Evolutionary conservation across 2,113 vertebrate genomes (phyloP).

Genomic region (Cervus canadensis): DNA sequence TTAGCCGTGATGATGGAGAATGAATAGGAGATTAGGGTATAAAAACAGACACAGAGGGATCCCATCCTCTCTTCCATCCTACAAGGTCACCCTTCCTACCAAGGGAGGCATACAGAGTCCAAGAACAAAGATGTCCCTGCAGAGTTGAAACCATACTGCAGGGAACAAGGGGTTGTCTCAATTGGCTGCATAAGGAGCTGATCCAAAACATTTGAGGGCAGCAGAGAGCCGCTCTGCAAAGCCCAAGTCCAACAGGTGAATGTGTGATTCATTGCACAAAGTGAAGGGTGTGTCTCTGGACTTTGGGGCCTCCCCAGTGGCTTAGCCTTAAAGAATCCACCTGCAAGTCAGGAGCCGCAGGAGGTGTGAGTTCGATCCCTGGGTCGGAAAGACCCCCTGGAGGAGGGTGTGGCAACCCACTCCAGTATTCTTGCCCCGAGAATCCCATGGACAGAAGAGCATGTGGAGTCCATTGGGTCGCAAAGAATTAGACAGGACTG

Average conservation of each 20-base stretch:
- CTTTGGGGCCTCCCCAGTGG: background rate
- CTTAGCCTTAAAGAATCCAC: background rate
- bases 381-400: background rate
- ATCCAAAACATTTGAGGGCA: constrained; percentile 49
- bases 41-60: background rate
- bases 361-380: background rate
- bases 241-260: background rate
- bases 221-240: constrained; percentile 33
- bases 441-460: background rate
- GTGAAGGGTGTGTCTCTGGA: background rate
- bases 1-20: background rate
- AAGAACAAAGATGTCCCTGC: background rate
- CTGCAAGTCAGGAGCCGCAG: background rate
- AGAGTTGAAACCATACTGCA: background rate
- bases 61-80: background rate
- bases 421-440: background rate
- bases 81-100: background rate
- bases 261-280: background rate
- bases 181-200: background rate
- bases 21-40: background rate
- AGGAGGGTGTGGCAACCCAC: background rate
- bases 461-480: background rate
- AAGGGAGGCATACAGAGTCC: background rate
- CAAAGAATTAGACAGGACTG: background rate
- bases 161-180: background rate